phyloP scores from a whole-genome alignment of 2,888 invertebrate species.

The Deladenus siricidicola region DNA sequence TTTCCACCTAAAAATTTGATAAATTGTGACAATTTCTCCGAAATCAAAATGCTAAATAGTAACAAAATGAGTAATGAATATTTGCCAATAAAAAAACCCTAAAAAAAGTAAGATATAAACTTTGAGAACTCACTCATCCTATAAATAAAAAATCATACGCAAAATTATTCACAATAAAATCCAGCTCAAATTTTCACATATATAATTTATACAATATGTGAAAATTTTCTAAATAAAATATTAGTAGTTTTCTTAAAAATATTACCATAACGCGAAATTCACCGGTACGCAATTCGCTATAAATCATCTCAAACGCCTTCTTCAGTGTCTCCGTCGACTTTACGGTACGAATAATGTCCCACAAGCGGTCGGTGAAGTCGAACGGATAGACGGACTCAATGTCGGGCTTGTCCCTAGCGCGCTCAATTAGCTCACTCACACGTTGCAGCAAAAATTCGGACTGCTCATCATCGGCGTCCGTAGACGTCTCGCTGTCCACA shows the following conservation, averaged over 20 bases:
- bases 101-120: too few species aligned
- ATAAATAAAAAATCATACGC: too few species aligned
- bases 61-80: too few species aligned
- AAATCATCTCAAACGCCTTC: slow-evolving; percentile 9
- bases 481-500: background rate
- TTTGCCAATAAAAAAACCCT: too few species aligned
- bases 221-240: too few species aligned
- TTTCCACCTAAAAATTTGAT: slow-evolving; percentile 10
- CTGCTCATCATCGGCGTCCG: background rate
- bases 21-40: too few species aligned
- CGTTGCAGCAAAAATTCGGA: slow-evolving; percentile 3
- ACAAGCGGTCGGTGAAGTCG: slow-evolving; percentile 22
- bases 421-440: slow-evolving; percentile 11
- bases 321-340: slow-evolving; percentile 10
- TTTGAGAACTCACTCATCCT: too few species aligned
- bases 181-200: too few species aligned
- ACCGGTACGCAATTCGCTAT: slow-evolving; percentile 9
- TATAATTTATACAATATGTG: too few species aligned
- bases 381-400: slow-evolving; percentile 13
- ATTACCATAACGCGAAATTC: slow-evolving; percentile 15
- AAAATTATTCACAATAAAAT: too few species aligned
- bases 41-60: too few species aligned
- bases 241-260: too few species aligned
- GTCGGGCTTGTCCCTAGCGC: slow-evolving; percentile 5
- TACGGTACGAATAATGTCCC: slow-evolving; percentile 16